Evolutionary conservation across 2,888 invertebrate species (phyloP).

Genomic region (Lycia hirtaria): DNA sequence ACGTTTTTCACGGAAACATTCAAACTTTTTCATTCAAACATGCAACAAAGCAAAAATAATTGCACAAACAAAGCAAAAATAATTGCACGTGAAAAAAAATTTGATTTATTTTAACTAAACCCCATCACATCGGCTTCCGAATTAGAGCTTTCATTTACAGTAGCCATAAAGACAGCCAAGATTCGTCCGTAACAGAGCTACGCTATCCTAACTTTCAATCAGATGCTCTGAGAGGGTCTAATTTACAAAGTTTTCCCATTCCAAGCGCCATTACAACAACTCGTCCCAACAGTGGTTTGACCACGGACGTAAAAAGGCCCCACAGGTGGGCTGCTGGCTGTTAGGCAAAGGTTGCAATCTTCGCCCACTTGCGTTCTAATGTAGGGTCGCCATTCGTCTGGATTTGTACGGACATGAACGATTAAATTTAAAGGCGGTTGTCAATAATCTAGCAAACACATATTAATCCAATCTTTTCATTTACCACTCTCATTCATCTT

Average conservation of each 20-base stretch:
- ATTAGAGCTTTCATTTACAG: not conserved
- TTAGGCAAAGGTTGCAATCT: constrained; percentile 38
- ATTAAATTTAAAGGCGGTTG: no score
- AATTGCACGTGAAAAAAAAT: no score
- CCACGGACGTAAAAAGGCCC: constrained; percentile 15
- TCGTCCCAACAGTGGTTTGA: constrained; percentile 8
- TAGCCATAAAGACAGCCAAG: not conserved
- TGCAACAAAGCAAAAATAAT: no score
- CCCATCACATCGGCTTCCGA: no score
- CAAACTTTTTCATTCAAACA: no score
- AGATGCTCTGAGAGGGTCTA: not conserved
- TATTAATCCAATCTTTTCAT: no score
- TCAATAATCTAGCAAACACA: no score
- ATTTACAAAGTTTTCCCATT: constrained; percentile 10
- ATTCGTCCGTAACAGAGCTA: not conserved
- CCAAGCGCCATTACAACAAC: constrained; percentile 3
- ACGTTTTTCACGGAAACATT: no score
- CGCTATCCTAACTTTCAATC: not conserved
- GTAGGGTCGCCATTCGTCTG: not conserved
- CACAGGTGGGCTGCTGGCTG: constrained; percentile 24
- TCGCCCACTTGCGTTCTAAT: constrained; percentile 1
- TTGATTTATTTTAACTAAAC: no score
- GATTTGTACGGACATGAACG: not conserved
- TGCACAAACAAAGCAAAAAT: no score
- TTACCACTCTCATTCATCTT: no score